Conservation (phyloP, 2,113 vertebrate species). For the Myocastor coypus region DNA sequence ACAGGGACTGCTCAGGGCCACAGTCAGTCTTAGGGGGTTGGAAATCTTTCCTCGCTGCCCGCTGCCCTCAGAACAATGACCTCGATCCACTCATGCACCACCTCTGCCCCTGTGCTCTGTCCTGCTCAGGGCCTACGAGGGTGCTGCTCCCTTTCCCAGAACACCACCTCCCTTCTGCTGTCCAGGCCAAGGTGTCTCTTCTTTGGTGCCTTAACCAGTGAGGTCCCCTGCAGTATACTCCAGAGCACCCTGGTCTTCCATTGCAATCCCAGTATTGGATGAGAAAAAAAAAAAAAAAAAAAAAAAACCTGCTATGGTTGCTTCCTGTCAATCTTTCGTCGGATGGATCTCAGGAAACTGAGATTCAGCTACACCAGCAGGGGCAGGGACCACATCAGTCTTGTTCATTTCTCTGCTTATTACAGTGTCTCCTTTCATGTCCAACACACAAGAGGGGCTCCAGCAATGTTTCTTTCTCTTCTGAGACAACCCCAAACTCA, state of each 20-base stretch:
- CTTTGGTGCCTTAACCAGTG: not conserved
- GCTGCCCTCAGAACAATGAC: not conserved
- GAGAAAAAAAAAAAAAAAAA: too few species aligned
- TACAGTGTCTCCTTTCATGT: not conserved
- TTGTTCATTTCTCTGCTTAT: not conserved
- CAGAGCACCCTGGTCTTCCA: not conserved
- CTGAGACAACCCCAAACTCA: not conserved
- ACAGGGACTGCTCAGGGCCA: not conserved
- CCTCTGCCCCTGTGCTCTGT: not conserved
- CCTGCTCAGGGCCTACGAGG: not conserved
- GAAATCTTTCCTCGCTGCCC: not conserved
- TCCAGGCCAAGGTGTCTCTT: not conserved
- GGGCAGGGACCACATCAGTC: not conserved
- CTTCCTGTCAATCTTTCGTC: not conserved
- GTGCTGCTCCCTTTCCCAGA: not conserved
- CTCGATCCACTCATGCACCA: not conserved
- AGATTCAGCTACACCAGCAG: not conserved
- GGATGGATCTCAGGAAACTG: not conserved
- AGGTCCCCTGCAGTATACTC: not conserved
- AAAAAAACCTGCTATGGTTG: fast-evolving
- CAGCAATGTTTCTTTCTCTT: not conserved
- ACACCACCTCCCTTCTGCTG: not conserved
- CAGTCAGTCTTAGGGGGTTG: not conserved
- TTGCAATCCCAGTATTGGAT: not conserved
- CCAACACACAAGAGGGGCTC: not conserved